A percentile compares a stretch with the other conserved stretches of the same genome.
Evolutionary conservation across 2,797 vertebrate genomes (phyloP).

Genomic region (Catostomus latipinnis): DNA sequence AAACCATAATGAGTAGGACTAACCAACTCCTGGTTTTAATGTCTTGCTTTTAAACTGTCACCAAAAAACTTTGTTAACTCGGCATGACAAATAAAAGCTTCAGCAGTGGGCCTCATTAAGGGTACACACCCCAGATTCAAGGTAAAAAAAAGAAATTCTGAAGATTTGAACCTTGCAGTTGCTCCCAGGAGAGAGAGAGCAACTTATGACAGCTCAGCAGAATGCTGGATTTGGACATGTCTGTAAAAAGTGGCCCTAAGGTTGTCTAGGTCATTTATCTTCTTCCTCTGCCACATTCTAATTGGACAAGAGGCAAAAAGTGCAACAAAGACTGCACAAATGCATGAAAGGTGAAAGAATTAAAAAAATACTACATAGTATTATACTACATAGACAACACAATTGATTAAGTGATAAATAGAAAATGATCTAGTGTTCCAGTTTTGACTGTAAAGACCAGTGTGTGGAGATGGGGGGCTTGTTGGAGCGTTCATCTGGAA

Average conservation of each 20-base stretch:
- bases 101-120: conserved; percentile 36
- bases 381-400: too few relatives aligned
- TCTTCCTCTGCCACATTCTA: conserved; percentile 34
- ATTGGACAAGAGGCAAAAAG: conserved; percentile 26
- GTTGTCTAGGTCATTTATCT: conserved; percentile 34
- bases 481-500: too few relatives aligned
- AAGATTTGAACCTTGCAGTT: conserved; percentile 30
- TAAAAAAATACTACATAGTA: too few relatives aligned
- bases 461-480: too few relatives aligned
- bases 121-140: conserved; percentile 47
- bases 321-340: conserved; percentile 1
- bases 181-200: conserved; percentile 40
- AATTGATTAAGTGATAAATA: too few relatives aligned
- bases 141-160: conserved; percentile 34
- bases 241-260: conserved; percentile 38
- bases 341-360: conserved; percentile 5
- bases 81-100: conserved; percentile 38
- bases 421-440: too few relatives aligned
- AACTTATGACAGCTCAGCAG: conserved; percentile 30
- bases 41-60: conserved; percentile 13
- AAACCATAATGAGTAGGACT: conserved; percentile 19
- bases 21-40: conserved; percentile 6
- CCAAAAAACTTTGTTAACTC: not conserved
- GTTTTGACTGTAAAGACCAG: too few relatives aligned
- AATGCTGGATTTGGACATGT: conserved; percentile 11